Percentiles rank a stretch among this genome's conserved stretches.
phyloP scores from a whole-genome alignment of 2,888 invertebrate species.

The Melipona bicolor region DNA sequence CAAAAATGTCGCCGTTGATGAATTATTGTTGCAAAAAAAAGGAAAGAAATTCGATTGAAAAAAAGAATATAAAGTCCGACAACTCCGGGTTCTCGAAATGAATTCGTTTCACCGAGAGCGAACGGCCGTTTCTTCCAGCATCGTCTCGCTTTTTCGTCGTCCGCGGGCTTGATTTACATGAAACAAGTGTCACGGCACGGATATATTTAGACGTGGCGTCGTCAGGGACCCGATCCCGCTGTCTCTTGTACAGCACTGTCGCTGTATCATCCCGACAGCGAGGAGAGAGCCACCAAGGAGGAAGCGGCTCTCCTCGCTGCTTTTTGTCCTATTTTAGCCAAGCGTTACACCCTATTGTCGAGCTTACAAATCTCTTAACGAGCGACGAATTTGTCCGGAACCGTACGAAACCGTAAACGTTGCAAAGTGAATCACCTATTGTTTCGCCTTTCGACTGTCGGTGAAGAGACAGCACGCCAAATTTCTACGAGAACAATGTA shows the following conservation, averaged over 20 bases:
- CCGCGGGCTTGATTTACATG: slow-evolving; percentile 79
- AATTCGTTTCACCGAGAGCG: slow-evolving; percentile 1
- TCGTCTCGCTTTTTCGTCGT: slow-evolving; percentile 55
- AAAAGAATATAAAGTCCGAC: not conserved
- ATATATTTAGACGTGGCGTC: slow-evolving; percentile 78
- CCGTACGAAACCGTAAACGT: not conserved
- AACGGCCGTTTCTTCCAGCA: slow-evolving; percentile 23
- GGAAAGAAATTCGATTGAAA: too few species aligned
- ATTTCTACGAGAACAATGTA: not conserved
- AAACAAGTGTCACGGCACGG: slow-evolving; percentile 80
- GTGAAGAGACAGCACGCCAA: not conserved
- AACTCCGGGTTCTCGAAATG: not conserved
- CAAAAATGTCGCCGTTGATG: too few species aligned
- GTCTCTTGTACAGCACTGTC: slow-evolving; percentile 37
- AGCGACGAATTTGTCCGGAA: slow-evolving; percentile 1
- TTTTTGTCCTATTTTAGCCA: not conserved
- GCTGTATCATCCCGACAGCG: slow-evolving; percentile 50
- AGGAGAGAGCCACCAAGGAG: slow-evolving; percentile 19
- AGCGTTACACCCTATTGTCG: slow-evolving; percentile 5
- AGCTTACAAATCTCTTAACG: not conserved
- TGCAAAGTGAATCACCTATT: not conserved
- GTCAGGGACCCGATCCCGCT: slow-evolving; percentile 64
- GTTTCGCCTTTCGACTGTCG: not conserved
- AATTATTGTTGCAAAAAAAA: too few species aligned
- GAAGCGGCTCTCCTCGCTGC: not conserved